Base-by-base conservation (phyloP, 2,113 vertebrate species). In the Gnathonemus echidnorhynchus region DNA sequence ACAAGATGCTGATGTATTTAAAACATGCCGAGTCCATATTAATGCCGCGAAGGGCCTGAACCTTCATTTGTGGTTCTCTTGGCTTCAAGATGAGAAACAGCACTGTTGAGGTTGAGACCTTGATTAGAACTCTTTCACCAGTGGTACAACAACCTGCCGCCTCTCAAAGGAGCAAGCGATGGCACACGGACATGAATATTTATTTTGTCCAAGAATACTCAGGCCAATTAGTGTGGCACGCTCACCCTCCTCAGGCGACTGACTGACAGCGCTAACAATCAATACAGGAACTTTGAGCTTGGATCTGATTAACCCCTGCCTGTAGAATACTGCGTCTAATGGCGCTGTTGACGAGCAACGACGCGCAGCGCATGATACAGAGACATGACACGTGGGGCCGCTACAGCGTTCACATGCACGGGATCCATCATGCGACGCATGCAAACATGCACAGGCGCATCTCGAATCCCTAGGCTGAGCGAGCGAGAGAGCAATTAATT, bases 111-210 rank as follows among this genome's bases (percentile, higher is more conserved):
- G 5, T 53, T 53, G 13, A 19, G 86, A 39, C n/a, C 74, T 80
- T 80, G 74, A 80, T 80, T 80, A 86, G 46, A 42, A 88, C 27
- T 13, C 39, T 62, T 58, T 42, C 19, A 62, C 35, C 35, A 45
- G 35, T 5, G 56, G 19, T 13, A 45, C 3, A 50, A 45, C 35
- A 24, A 56, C 35, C 3, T 62, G 2, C 39, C 0, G 48, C 92
- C 46, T 66, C 58, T 90, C 50, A 89, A 9, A 74, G 87, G 88
- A 50, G 24, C 3, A 27, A 31, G 1, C 46, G 53, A 48, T 77
- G 70, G 77, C 90, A 56, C 80, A 92, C 77, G 90, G 88, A 90
- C 91, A 91, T 92, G 62, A 92, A 93, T 92, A 94, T 94, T 92
- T 91, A 93, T 92, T 58, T 86, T 48, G 39, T 85, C 15, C 35